These are phyloP conservation scores for Sarcophaga rosellei DNA, from an alignment of 2,888 invertebrate genomes.

Conservation along the genomic window DNA sequence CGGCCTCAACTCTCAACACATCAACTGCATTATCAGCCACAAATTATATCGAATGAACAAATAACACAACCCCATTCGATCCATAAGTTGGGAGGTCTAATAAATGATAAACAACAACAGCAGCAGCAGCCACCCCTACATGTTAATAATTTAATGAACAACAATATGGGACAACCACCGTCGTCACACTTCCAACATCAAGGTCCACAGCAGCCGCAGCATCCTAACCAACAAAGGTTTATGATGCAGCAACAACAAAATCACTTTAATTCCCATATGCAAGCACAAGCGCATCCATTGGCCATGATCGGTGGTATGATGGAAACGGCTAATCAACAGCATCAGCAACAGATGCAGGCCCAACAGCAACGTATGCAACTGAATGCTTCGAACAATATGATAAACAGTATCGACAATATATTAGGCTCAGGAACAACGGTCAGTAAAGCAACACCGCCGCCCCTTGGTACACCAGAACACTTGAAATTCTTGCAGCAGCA, in stretches of 20 bases:
- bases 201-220: slow-evolving; percentile 65
- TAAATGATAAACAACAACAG: slow-evolving; percentile 53
- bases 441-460: slow-evolving; percentile 56
- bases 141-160: slow-evolving; percentile 57
- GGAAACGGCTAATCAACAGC: slow-evolving; percentile 73
- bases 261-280: slow-evolving; percentile 71
- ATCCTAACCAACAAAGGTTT: slow-evolving; percentile 38
- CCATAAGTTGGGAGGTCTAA: slow-evolving; percentile 54
- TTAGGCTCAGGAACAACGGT: slow-evolving; percentile 39
- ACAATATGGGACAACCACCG: slow-evolving; percentile 49
- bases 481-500: slow-evolving; percentile 69
- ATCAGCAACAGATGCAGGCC: slow-evolving; percentile 67
- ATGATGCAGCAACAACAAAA: slow-evolving; percentile 72
- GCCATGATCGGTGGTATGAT: slow-evolving; percentile 79
- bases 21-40: slow-evolving; percentile 69
- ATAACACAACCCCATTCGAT: slow-evolving; percentile 71
- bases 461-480: slow-evolving; percentile 64
- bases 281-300: slow-evolving; percentile 73
- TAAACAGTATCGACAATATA: slow-evolving; percentile 71
- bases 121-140: slow-evolving; percentile 41
- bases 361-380: slow-evolving; percentile 62
- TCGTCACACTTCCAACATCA: slow-evolving; percentile 60
- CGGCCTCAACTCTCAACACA: slow-evolving; percentile 57
- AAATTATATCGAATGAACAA: slow-evolving; percentile 68
- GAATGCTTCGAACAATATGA: slow-evolving; percentile 67